A percentile compares a stretch with the other conserved stretches of the same genome.
Conservation (phyloP, 2,888 invertebrate species). For the Gymnocheta viridis region DNA sequence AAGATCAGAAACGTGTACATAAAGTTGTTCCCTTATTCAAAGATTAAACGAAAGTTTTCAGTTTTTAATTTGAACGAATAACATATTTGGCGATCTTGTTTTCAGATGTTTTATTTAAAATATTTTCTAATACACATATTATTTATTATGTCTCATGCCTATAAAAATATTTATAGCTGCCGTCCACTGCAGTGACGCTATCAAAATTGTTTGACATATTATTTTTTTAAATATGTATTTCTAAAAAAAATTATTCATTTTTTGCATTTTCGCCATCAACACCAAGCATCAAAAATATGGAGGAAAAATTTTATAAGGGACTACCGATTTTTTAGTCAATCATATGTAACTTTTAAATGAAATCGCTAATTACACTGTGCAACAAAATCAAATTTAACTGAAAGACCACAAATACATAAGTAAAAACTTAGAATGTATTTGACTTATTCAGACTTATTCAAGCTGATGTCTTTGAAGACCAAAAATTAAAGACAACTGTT, state of each 20-base stretch:
- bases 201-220: not conserved
- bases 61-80: not conserved
- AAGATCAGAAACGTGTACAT: slow-evolving; percentile 1
- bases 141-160: not conserved
- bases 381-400: no score
- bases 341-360: no score
- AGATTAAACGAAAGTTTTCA: not conserved
- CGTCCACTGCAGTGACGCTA: not conserved
- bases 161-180: not conserved
- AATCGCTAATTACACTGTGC: no score
- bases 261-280: not conserved
- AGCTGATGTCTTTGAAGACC: no score
- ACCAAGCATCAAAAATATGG: not conserved
- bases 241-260: not conserved
- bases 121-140: not conserved
- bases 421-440: no score
- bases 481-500: no score
- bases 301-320: no score
- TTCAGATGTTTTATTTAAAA: not conserved
- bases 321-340: no score
- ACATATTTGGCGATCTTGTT: not conserved
- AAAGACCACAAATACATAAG: no score
- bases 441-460: no score
- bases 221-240: not conserved
- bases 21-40: not conserved